phyloP scores from a whole-genome alignment of 2,797 vertebrate species.

The Cryptoblepharus egeriae region DNA sequence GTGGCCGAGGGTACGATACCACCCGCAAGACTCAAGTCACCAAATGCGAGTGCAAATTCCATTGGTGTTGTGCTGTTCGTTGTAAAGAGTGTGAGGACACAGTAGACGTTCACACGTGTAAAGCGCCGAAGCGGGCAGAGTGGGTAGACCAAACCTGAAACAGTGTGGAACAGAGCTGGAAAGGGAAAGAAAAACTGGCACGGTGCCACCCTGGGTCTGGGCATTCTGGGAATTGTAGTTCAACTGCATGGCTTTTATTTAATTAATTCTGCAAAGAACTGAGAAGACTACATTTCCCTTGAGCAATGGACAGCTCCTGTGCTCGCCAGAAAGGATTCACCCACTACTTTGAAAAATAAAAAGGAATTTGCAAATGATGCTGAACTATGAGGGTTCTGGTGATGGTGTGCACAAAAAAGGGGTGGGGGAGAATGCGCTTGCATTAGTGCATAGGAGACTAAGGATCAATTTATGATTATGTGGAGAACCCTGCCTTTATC shows the following conservation, averaged over 20 bases:
- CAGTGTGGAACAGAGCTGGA: not conserved
- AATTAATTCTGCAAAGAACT: slow-evolving; percentile 75
- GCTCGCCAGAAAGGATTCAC: slow-evolving; percentile 62
- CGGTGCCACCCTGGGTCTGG: slow-evolving; percentile 64
- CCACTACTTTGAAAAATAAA: slow-evolving; percentile 21
- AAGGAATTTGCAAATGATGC: slow-evolving; percentile 53
- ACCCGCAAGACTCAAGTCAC: slow-evolving; percentile 90
- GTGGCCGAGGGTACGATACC: slow-evolving; percentile 96
- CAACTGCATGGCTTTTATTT: slow-evolving; percentile 79
- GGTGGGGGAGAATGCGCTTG: not conserved
- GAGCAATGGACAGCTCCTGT: slow-evolving; percentile 67
- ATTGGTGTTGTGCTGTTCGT: slow-evolving; percentile 97
- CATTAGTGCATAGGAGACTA: fast-evolving
- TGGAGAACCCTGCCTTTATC: slow-evolving; percentile 35
- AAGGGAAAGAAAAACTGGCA: slow-evolving; percentile 60
- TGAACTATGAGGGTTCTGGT: slow-evolving; percentile 58
- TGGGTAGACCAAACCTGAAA: slow-evolving; percentile 92
- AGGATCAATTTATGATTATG: fast-evolving
- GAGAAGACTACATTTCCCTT: slow-evolving; percentile 68
- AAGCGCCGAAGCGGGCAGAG: slow-evolving; percentile 92
- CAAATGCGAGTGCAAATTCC: slow-evolving; percentile 98
- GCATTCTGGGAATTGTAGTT: slow-evolving; percentile 85
- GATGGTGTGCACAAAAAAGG: not conserved
- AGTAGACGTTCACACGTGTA: slow-evolving; percentile 96
- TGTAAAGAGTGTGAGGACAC: slow-evolving; percentile 94